These are phyloP conservation scores for Melipona beecheii DNA, from an alignment of 2,888 invertebrate species.

Conservation along the genomic window DNA sequence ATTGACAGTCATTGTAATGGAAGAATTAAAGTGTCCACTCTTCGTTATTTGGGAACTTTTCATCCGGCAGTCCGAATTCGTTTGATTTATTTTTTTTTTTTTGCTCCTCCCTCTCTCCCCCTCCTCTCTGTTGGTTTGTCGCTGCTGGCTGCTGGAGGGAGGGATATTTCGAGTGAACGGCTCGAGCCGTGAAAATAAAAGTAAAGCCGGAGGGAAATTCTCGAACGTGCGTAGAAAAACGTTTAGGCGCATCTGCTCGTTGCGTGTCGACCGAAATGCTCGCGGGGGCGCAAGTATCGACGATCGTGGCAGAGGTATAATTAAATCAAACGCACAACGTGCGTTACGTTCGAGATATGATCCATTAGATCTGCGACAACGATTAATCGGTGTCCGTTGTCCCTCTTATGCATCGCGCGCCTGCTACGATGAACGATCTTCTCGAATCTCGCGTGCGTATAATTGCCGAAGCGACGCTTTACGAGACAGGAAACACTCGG, in stretches of 20 bases:
- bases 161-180: conserved; percentile 57
- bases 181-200: conserved; percentile 59
- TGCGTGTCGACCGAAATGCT: conserved; percentile 24
- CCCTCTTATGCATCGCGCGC: conserved; percentile 5
- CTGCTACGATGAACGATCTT: conserved; percentile 10
- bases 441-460: neutral
- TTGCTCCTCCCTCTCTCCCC: neutral
- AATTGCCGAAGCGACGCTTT: neutral
- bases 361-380: conserved; percentile 32
- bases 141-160: neutral
- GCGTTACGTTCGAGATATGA: conserved; percentile 31
- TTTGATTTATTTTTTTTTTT: conserved; percentile 53
- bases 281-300: conserved; percentile 14
- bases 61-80: conserved; percentile 58
- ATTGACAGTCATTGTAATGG: conserved; percentile 69
- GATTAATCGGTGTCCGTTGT: conserved; percentile 44
- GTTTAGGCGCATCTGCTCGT: conserved; percentile 10
- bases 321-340: conserved; percentile 59
- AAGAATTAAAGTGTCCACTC: conserved; percentile 70
- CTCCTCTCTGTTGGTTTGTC: conserved; percentile 31
- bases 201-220: conserved; percentile 47
- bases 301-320: conserved; percentile 50
- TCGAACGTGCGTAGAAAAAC: conserved; percentile 10
- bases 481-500: neutral
- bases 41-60: conserved; percentile 71